Conservation (phyloP, 2,797 vertebrate species). For the Sardinella longiceps region DNA sequence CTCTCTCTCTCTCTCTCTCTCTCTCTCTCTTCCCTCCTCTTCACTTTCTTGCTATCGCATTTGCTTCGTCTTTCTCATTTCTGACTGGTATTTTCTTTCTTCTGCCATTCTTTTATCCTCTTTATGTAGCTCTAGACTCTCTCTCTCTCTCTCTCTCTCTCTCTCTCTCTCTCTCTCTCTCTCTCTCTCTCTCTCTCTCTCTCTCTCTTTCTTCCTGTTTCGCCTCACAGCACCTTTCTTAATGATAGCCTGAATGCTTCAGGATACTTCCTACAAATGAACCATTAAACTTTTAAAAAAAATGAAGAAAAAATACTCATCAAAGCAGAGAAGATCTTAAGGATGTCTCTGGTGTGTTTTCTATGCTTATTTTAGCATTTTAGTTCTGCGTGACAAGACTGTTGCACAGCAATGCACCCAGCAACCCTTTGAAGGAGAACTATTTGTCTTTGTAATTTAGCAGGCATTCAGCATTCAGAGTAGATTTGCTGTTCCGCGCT, state of each 20-base stretch:
- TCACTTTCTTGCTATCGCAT: not conserved
- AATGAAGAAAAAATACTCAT: not conserved
- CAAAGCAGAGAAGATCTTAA: not conserved
- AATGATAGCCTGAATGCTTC: not conserved
- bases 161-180: constrained; percentile 1
- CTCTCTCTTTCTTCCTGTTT: not conserved
- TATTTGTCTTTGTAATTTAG: constrained; percentile 6
- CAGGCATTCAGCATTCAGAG: not conserved
- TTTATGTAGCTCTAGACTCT: not conserved
- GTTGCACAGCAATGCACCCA: not conserved
- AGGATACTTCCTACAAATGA: not conserved
- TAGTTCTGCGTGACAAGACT: not conserved
- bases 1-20: not conserved
- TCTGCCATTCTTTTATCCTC: not conserved
- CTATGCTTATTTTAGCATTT: not conserved
- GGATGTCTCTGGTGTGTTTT: not conserved
- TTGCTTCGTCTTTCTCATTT: not conserved
- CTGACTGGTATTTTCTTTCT: not conserved
- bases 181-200: not conserved
- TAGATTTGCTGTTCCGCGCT: not conserved
- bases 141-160: constrained; percentile 2
- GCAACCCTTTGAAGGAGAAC: not conserved
- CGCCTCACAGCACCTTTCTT: not conserved
- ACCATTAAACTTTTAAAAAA: constrained; percentile 11
- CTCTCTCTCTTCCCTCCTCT: not conserved